Evolutionary conservation across 2,888 invertebrate genomes (phyloP).

Genomic region (Mycalesis mineus): DNA sequence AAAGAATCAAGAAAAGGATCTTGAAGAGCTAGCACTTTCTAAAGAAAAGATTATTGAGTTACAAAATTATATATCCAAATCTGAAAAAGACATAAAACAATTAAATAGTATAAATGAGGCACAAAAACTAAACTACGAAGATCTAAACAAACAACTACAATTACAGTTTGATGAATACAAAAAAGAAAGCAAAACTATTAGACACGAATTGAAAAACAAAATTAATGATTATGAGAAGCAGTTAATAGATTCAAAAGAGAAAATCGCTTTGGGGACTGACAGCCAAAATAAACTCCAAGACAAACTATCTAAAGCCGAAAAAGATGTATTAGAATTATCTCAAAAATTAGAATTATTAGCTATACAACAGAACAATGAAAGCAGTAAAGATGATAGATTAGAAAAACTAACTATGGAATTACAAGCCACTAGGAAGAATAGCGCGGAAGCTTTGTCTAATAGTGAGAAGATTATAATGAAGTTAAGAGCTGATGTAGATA

Average conservation of each 20-base stretch:
- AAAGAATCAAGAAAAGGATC: slow-evolving; percentile 52
- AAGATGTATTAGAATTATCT: slow-evolving; percentile 53
- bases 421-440: slow-evolving; percentile 57
- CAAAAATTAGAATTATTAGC: slow-evolving; percentile 65
- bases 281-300: slow-evolving; percentile 59
- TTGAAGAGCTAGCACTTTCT: slow-evolving; percentile 52
- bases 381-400: slow-evolving; percentile 62
- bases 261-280: slow-evolving; percentile 54
- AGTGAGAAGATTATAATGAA: slow-evolving; percentile 58
- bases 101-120: slow-evolving; percentile 67
- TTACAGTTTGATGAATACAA: slow-evolving; percentile 64
- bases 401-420: slow-evolving; percentile 66
- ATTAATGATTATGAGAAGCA: slow-evolving; percentile 76
- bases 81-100: slow-evolving; percentile 69
- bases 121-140: slow-evolving; percentile 70
- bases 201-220: slow-evolving; percentile 74
- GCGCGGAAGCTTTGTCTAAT: slow-evolving; percentile 52
- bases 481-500: slow-evolving; percentile 58
- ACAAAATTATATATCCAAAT: slow-evolving; percentile 58
- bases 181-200: slow-evolving; percentile 69
- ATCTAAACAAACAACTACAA: slow-evolving; percentile 66
- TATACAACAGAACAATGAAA: slow-evolving; percentile 60
- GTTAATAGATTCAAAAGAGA: slow-evolving; percentile 58
- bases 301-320: slow-evolving; percentile 58
- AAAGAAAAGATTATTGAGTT: slow-evolving; percentile 63